Conservation (phyloP, 2,113 vertebrate genomes). For the Sylvicapra grimmia region DNA sequence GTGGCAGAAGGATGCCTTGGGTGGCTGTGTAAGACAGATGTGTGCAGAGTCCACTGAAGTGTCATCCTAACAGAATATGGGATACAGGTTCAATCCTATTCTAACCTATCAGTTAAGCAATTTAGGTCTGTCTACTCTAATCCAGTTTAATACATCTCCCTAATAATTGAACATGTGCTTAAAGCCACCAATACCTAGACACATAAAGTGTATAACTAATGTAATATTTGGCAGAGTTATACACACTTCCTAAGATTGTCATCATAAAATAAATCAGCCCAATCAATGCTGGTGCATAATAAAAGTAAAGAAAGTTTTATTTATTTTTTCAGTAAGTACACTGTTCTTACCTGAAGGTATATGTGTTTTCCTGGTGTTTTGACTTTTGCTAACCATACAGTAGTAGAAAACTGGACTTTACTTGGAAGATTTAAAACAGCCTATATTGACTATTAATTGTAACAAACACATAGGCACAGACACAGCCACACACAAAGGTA, state of each 20-base stretch:
- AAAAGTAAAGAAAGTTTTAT: background rate
- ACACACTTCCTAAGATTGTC: background rate
- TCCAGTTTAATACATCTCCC: background rate
- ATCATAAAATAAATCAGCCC: background rate
- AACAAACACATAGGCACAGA: background rate
- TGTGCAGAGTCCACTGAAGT: rapidly evolving
- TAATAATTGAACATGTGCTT: background rate
- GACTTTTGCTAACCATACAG: background rate
- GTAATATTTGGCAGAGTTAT: background rate
- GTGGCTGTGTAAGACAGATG: rapidly evolving
- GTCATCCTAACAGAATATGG: rapidly evolving
- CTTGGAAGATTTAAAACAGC: background rate
- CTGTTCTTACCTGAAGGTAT: background rate
- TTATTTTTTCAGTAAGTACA: background rate
- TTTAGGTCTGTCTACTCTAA: background rate
- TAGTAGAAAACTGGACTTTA: background rate
- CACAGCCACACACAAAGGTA: background rate
- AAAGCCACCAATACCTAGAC: background rate
- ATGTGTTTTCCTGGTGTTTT: background rate
- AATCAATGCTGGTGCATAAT: background rate
- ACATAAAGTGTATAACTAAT: background rate
- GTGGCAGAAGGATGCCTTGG: background rate
- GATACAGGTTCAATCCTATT: background rate
- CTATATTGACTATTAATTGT: background rate
- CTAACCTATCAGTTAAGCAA: background rate